Evolutionary conservation across 2,113 vertebrate species (phyloP), one percentile per base, ranked within the genome.

Genomic region (Dromiciops gliroides): DNA sequence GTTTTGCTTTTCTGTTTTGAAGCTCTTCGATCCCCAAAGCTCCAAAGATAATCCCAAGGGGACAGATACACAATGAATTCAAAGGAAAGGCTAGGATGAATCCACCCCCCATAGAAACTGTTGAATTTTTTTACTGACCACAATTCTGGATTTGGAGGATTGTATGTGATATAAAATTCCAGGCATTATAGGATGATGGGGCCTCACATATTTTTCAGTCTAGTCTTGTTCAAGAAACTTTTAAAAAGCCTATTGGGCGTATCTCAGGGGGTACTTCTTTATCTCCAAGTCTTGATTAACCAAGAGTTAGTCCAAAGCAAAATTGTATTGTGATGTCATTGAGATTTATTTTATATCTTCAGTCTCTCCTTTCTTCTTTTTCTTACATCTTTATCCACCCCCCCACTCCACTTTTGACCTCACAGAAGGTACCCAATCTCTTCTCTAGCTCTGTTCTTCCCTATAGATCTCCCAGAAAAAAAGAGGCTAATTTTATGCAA

Each of bases 131-230:
- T 83, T 44, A 83, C 6, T 22, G 67, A 83, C 67, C 67, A 83
- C 5, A 83, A 44, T 83, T 44, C n/a, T 83, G 67, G 67, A 83
- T 83, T 0, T 0, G 12, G 19, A 8, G 1, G 8, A 0, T 28
- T 0, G 0, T 16, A 0, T 0, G 11, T 19, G 1, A 83, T 83
- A 83, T 0, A 2, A 3, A 5, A 48, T 11, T 2, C 0, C 22
- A 25, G 44, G 2, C 50, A 52, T 51, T 4, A 0, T 0, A 2
- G 49, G 47, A 89, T 48, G 51, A 92, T 3, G 48, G 3, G 0
- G 28, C 91, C 89, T 8, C n/a, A 0, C 26, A 92, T n/a, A 49
- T 8, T 28, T 47, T 48, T 24, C 51, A 44, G 89, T 89, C 95
- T 75, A 24, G 56, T 60, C 95, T 89, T 56, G 91, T 51, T 75